phyloP scores from a whole-genome alignment of 2,113 vertebrate genomes.

The Tragelaphus buxtoni region DNA sequence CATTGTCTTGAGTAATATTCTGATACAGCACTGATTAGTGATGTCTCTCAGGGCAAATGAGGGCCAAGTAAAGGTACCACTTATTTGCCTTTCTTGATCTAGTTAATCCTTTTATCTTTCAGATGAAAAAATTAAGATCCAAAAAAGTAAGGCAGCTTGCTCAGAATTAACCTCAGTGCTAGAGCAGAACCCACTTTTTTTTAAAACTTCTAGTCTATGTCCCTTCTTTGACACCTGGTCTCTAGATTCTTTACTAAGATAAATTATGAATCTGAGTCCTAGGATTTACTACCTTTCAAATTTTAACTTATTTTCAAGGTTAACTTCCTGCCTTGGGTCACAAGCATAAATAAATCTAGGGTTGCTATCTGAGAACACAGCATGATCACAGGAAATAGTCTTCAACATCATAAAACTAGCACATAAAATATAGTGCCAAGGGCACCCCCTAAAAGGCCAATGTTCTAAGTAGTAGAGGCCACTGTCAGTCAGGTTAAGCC shows the following conservation, averaged over 20 bases:
- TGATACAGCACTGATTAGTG: background rate
- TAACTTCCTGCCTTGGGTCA: constrained; percentile 39
- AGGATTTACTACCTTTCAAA: constrained; percentile 40
- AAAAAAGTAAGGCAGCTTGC: background rate
- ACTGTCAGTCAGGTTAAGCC: constrained; percentile 14
- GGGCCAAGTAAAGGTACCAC: background rate
- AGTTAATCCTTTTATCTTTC: background rate
- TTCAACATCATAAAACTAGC: constrained; percentile 43
- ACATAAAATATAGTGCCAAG: constrained; percentile 19
- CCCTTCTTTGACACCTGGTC: background rate
- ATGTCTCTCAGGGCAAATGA: background rate
- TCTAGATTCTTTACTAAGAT: constrained; percentile 8
- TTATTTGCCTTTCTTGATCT: background rate
- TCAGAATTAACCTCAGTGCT: background rate
- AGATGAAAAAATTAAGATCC: constrained; percentile 12
- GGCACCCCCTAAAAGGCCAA: background rate
- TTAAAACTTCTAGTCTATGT: background rate
- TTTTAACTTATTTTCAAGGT: constrained; percentile 61
- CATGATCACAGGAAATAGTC: constrained; percentile 37
- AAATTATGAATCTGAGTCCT: background rate
- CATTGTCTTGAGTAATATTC: background rate
- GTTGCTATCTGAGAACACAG: constrained; percentile 22
- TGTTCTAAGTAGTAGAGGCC: background rate
- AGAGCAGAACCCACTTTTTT: background rate
- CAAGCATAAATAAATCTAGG: constrained; percentile 44